These are phyloP conservation scores for Poecilia gillii DNA, from an alignment of 2,797 vertebrate genomes.

Conservation along the genomic window DNA sequence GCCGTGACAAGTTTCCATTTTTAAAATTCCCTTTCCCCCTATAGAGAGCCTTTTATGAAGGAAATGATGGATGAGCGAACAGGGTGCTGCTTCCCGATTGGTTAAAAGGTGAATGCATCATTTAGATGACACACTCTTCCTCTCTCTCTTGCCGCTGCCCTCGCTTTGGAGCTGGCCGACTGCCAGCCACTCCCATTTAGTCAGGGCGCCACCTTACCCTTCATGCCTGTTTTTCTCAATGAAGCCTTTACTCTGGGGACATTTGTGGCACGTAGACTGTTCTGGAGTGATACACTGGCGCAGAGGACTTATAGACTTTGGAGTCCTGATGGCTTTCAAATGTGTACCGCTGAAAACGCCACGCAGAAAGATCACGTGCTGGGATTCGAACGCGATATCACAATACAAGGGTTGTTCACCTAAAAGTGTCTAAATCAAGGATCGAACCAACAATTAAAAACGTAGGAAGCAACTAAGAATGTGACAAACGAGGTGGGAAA, in stretches of 20 bases:
- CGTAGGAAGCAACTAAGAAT: background rate
- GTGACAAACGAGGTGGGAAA: background rate
- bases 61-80: slow-evolving; percentile 25
- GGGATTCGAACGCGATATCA: background rate
- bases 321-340: background rate
- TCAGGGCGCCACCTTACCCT: slow-evolving; percentile 47
- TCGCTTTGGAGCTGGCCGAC: slow-evolving; percentile 64
- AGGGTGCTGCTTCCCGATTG: slow-evolving; percentile 16
- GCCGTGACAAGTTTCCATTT: background rate
- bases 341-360: too few relatives aligned
- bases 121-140: slow-evolving; percentile 25
- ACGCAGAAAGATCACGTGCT: background rate
- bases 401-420: too few relatives aligned
- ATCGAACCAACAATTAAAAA: background rate
- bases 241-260: slow-evolving; percentile 61
- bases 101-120: slow-evolving; percentile 30
- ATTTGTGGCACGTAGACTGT: slow-evolving; percentile 35
- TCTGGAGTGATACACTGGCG: background rate
- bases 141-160: background rate
- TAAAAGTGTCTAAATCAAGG: background rate
- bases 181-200: slow-evolving; percentile 64
- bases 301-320: background rate
- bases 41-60: slow-evolving; percentile 17
- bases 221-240: slow-evolving; percentile 76
- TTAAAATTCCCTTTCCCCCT: background rate